Evolutionary conservation across 2,888 invertebrate species (phyloP), one percentile per base, ranked within the genome.

Genomic region (Onthophagus sagittarius): DNA sequence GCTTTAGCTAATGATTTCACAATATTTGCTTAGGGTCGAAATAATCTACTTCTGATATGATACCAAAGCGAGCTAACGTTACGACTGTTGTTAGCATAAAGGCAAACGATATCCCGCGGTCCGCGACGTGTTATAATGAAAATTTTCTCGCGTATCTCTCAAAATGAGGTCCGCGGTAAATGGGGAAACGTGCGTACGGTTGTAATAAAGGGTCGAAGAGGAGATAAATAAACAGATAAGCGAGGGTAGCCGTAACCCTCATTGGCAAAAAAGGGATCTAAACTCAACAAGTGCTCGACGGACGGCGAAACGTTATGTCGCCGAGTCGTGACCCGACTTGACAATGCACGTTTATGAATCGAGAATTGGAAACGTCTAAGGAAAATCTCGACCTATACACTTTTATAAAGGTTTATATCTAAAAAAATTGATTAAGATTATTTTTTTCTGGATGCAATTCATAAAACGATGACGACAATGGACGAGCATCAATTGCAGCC

Each of bases 241-340:
- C 73, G 70, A 62, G 71, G 67, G 70, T 39, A 13, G 62, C 62
- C 64, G 62, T 73, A 73, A 73, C 69, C 67, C 71, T 67, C 63
- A 70, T 71, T 70, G 33, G 63, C 63, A 72, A 70, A 73, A 71
- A 72, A 67, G 31, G n/a, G 23, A 23, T 63, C 63, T 63, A 73
- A 73, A 73, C 53, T 75, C 75, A 75, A 75, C 75, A 75, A 75
- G 75, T 75, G 71, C 31, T 70, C 73, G 63, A 39, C 62, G 71
- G 71, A 63, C 70, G 72, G 67, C 23, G 31, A 67, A 67, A 15
- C 67, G 23, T 32, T 23, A 23, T 67, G 67, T 67, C 14, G 11
- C 72, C 71, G 73, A 39, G 69, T 71, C 73, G 69, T 69, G 75
- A 71, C 69, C 63, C 73, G 72, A 71, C 73, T 73, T 71, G 75